Conservation (phyloP, 2,113 vertebrate species). For the Oxyura jamaicensis region DNA sequence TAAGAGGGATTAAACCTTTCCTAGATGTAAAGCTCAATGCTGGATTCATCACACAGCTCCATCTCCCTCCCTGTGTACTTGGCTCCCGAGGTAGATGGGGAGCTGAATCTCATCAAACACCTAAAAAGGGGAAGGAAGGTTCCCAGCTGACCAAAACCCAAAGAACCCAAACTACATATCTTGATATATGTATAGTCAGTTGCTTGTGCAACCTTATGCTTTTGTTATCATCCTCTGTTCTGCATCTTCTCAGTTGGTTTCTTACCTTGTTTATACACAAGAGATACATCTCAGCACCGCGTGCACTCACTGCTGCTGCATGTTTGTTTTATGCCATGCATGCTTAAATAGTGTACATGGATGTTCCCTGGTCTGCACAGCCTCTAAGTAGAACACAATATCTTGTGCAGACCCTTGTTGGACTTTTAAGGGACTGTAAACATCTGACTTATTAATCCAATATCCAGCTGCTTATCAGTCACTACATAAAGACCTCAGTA, state of each 20-base stretch:
- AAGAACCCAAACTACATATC: background rate
- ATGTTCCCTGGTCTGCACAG: background rate
- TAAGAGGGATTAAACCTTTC: background rate
- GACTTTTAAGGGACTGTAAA: background rate
- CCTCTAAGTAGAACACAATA: background rate
- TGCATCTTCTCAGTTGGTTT: background rate
- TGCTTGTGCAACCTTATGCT: background rate
- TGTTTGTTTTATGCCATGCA: background rate
- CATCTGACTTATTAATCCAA: background rate
- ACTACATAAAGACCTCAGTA: background rate
- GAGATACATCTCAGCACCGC: background rate
- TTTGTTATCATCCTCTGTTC: background rate
- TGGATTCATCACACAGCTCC: background rate
- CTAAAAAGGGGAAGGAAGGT: background rate
- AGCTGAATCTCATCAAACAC: background rate
- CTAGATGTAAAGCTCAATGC: background rate
- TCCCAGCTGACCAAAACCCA: background rate
- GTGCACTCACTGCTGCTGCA: background rate
- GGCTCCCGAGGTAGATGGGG: background rate
- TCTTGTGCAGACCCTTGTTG: background rate
- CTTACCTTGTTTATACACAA: background rate
- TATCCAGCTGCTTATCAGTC: background rate
- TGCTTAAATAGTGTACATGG: rapidly evolving
- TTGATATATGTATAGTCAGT: background rate
- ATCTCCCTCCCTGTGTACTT: background rate